These are phyloP conservation scores for Eudemis profundana DNA, from an alignment of 2,888 invertebrate genomes.

Conservation along the genomic window DNA sequence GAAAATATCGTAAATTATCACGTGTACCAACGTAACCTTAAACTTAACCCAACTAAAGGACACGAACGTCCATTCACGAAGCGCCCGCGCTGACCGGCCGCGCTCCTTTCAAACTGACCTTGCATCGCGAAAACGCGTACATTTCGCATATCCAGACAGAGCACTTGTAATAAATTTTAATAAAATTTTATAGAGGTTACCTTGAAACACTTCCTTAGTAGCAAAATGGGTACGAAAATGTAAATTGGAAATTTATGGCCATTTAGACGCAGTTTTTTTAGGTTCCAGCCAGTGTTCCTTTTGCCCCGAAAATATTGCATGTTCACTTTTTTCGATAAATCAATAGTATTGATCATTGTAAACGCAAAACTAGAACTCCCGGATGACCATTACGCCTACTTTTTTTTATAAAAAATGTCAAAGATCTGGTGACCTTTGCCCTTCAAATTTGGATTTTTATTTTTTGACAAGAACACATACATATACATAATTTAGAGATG, in stretches of 20 bases:
- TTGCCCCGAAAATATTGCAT: too few species aligned
- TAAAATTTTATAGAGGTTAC: slow-evolving; percentile 19
- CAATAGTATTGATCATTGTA: too few species aligned
- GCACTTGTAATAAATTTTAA: slow-evolving; percentile 2
- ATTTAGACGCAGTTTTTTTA: not conserved
- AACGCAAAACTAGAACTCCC: too few species aligned
- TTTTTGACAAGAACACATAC: too few species aligned
- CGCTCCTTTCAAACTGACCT: slow-evolving; percentile 9
- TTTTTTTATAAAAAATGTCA: too few species aligned
- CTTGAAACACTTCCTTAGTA: slow-evolving; percentile 30
- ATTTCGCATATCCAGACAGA: not conserved
- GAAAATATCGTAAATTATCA: slow-evolving; percentile 1
- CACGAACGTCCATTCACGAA: slow-evolving; percentile 33
- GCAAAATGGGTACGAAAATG: slow-evolving; percentile 5
- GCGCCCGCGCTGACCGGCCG: not conserved
- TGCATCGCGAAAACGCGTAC: slow-evolving; percentile 2
- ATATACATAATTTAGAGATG: too few species aligned
- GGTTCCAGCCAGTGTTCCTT: too few species aligned
- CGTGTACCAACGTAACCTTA: slow-evolving; percentile 36
- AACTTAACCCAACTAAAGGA: slow-evolving; percentile 37
- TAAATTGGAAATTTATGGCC: slow-evolving; percentile 2
- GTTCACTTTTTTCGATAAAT: too few species aligned
- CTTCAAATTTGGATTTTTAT: too few species aligned
- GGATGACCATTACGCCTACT: too few species aligned
- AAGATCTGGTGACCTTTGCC: too few species aligned